Evolutionary conservation across 2,113 vertebrate species (phyloP).

Genomic region (Barbus barbus): DNA sequence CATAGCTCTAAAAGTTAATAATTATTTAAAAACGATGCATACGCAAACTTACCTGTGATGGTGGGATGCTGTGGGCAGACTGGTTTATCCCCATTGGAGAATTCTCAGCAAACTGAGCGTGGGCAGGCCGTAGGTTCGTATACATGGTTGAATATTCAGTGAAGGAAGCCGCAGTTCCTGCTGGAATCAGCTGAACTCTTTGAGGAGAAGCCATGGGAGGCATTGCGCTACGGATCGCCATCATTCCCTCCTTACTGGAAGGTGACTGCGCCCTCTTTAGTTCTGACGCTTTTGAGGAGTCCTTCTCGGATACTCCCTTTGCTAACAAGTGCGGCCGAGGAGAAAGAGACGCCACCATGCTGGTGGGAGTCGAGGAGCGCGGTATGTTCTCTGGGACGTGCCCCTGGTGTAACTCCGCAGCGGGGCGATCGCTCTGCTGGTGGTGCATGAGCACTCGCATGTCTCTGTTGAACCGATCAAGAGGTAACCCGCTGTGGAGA

Average conservation of each 20-base stretch:
- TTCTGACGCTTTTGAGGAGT: slow-evolving; percentile 81
- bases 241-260: slow-evolving; percentile 83
- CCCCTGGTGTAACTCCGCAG: slow-evolving; percentile 79
- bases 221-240: slow-evolving; percentile 79
- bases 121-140: slow-evolving; percentile 83
- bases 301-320: slow-evolving; percentile 84
- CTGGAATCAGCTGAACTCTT: slow-evolving; percentile 86
- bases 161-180: slow-evolving; percentile 80
- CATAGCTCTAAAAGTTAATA: not conserved
- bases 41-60: slow-evolving; percentile 80
- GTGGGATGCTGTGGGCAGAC: slow-evolving; percentile 82
- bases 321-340: slow-evolving; percentile 81
- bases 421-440: slow-evolving; percentile 84
- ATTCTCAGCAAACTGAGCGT: slow-evolving; percentile 77
- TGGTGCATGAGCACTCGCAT: slow-evolving; percentile 89
- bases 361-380: slow-evolving; percentile 70
- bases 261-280: slow-evolving; percentile 84
- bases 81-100: slow-evolving; percentile 78
- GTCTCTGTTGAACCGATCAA: slow-evolving; percentile 86
- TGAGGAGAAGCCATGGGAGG: slow-evolving; percentile 82
- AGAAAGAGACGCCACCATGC: slow-evolving; percentile 70
- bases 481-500: slow-evolving; percentile 72
- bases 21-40: not conserved
- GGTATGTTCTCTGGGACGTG: slow-evolving; percentile 79
- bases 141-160: slow-evolving; percentile 86